These are phyloP conservation scores for Seira ritae DNA, from an alignment of 2,888 invertebrate species.

Conservation along the genomic window DNA sequence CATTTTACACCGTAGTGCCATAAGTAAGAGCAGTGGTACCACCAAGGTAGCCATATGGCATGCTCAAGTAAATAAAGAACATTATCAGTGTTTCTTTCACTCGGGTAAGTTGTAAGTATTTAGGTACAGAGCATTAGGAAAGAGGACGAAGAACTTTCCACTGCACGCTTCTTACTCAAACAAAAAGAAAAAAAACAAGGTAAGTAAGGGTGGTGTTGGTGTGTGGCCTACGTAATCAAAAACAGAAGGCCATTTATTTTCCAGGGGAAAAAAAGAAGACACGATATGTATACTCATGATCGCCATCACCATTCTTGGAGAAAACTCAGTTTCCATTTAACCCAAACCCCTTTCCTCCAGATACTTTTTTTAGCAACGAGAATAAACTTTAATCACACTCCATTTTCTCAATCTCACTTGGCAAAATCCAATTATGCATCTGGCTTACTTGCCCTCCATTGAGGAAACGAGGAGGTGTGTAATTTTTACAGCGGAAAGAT, in stretches of 20 bases:
- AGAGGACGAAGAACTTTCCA: too few species aligned
- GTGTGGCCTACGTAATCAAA: neutral
- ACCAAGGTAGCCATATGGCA: too few species aligned
- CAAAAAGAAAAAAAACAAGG: too few species aligned
- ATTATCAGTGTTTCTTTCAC: too few species aligned
- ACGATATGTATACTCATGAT: neutral
- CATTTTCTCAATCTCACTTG: slow-evolving; percentile 11
- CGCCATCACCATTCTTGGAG: neutral
- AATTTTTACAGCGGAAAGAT: neutral
- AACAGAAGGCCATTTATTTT: slow-evolving; percentile 7
- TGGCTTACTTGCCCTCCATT: neutral
- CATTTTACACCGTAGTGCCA: too few species aligned
- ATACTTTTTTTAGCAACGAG: neutral
- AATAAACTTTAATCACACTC: slow-evolving; percentile 16
- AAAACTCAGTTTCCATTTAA: neutral
- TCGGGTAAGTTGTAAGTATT: too few species aligned
- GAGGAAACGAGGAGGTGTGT: neutral
- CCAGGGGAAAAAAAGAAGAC: neutral
- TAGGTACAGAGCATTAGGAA: too few species aligned
- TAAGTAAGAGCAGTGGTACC: too few species aligned
- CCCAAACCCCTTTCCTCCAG: neutral
- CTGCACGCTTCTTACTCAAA: too few species aligned
- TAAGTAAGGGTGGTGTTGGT: neutral
- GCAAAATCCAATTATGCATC: slow-evolving; percentile 16
- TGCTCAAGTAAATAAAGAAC: too few species aligned